These are phyloP conservation scores for Spondyliosoma cantharus DNA, from an alignment of 2,797 vertebrate species.

Conservation along the genomic window DNA sequence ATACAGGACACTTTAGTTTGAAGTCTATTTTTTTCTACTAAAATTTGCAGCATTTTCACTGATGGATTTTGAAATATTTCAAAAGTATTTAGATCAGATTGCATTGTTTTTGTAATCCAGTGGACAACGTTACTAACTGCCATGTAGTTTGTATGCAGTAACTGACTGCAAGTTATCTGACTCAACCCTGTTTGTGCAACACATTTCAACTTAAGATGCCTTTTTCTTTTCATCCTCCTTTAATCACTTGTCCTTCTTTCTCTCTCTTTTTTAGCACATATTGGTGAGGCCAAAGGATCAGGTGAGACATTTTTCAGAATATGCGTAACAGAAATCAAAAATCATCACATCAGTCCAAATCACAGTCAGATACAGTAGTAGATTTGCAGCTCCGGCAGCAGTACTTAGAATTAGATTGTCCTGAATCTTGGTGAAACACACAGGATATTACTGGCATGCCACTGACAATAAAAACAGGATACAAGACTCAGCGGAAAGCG, in stretches of 20 bases:
- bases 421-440: conserved; percentile 24
- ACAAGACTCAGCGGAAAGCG: conserved; percentile 31
- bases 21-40: too few relatives aligned
- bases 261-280: conserved; percentile 34
- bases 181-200: background rate
- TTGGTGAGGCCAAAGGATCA: conserved; percentile 16
- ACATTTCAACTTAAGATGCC: background rate
- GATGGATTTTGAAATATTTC: too few relatives aligned
- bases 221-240: background rate
- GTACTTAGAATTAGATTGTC: background rate
- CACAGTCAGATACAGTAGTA: background rate
- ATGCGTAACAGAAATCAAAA: background rate
- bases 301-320: conserved; percentile 58
- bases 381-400: conserved; percentile 1
- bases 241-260: conserved; percentile 14
- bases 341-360: conserved; percentile 10
- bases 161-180: too few relatives aligned
- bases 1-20: too few relatives aligned
- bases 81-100: too few relatives aligned
- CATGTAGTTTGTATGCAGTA: too few relatives aligned
- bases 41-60: too few relatives aligned
- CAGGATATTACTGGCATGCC: conserved; percentile 62
- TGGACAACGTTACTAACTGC: too few relatives aligned
- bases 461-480: conserved; percentile 55
- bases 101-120: too few relatives aligned